Conservation (phyloP, 2,113 vertebrate genomes). For the Chaetops frenatus region DNA sequence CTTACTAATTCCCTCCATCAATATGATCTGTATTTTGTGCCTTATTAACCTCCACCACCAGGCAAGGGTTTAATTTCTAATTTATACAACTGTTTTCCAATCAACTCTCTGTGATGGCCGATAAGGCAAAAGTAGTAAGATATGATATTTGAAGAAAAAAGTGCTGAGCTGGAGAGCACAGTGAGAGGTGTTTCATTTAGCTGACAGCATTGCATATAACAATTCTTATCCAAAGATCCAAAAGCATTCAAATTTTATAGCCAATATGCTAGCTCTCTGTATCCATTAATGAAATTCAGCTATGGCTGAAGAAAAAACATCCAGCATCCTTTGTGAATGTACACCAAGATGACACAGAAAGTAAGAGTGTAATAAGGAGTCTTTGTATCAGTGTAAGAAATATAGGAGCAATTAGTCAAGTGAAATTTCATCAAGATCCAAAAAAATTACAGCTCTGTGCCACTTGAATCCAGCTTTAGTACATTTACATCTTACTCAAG, state of each 20-base stretch:
- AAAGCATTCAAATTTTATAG: not conserved
- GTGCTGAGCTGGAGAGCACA: not conserved
- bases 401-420: not conserved
- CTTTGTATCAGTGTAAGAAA: not conserved
- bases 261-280: not conserved
- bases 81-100: not conserved
- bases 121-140: not conserved
- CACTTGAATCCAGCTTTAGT: not conserved
- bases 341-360: not conserved
- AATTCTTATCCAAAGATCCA: not conserved
- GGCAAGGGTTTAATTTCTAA: not conserved
- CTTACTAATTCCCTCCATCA: not conserved
- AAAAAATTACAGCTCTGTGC: not conserved
- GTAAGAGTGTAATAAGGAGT: not conserved
- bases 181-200: not conserved
- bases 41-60: not conserved
- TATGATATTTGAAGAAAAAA: not conserved
- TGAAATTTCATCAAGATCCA: not conserved
- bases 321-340: not conserved
- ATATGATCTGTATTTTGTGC: not conserved
- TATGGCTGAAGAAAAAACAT: not conserved
- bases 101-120: not conserved
- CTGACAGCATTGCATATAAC: not conserved
- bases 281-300: not conserved
- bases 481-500: not conserved